These are phyloP conservation scores for Molorchus minor DNA, from an alignment of 2,888 invertebrate genomes.

Conservation along the genomic window DNA sequence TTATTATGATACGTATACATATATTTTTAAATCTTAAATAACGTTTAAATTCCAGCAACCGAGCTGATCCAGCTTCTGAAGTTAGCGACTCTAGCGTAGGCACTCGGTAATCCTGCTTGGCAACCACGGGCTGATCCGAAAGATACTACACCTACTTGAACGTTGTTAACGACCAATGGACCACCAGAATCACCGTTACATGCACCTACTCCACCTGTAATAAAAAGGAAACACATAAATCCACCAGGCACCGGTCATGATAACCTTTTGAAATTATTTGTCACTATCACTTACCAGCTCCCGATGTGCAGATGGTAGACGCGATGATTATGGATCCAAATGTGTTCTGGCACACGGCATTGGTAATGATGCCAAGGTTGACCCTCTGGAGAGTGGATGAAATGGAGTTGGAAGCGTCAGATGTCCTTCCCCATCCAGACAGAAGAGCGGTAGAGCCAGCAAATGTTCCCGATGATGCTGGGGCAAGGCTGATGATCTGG, in stretches of 20 bases:
- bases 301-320: constrained; percentile 64
- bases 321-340: constrained; percentile 58
- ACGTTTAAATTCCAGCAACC: background rate
- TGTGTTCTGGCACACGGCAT: constrained; percentile 60
- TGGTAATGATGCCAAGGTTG: constrained; percentile 60
- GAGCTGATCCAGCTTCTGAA: constrained; percentile 25
- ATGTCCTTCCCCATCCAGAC: constrained; percentile 64
- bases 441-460: constrained; percentile 58
- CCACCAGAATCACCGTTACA: constrained; percentile 64
- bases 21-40: no score
- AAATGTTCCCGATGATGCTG: constrained; percentile 52
- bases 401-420: constrained; percentile 52
- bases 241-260: no score
- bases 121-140: constrained; percentile 52
- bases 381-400: constrained; percentile 60
- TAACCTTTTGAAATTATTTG: no score
- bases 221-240: no score
- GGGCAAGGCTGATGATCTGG: constrained; percentile 28
- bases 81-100: constrained; percentile 53
- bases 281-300: constrained; percentile 40
- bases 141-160: constrained; percentile 44
- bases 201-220: constrained; percentile 59
- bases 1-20: no score
- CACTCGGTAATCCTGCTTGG: constrained; percentile 54
- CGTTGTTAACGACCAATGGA: constrained; percentile 36